Base-by-base conservation (phyloP, 2,113 vertebrate genomes). In the Seriola rivoliana region DNA sequence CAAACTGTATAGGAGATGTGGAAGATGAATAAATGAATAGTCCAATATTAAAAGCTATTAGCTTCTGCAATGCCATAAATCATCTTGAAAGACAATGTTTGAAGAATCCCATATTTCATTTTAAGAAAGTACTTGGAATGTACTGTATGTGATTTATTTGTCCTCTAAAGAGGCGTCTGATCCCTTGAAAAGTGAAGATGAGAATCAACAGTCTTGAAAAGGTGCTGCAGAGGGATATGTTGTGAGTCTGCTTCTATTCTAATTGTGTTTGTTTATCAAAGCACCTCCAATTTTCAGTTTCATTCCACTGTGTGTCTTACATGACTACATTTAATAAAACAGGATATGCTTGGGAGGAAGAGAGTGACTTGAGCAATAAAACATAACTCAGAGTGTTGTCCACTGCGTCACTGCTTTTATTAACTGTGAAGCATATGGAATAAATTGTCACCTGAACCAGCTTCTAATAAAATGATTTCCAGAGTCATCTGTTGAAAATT, bases 351-450 rank as follows among this genome's bases (percentile, higher is more conserved):
- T 64, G 14, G 6, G 5, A 52, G n/a, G 38, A 69, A 52, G 38
- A 74, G 9, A 25, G 48, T 7, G 17, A 11, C 8, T 78, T 9
- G n/a, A 13, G 55, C 34, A 71, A 75, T 75, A 59, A 29, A 71
- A 76, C 8, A 19, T 32, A 52, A 44, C 46, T 55, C 25, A 6
- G 19, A 40, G 34, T 21, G 5, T n/a, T 52, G 63, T 72, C 59
- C 38, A 14, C 54, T 72, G 34, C 17, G 1, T 40, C 46, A 1
- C 57, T 48, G 67, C 54, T 73, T 85, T 59, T 78, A 84, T 83
- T 29, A 69, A 57, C 65, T 74, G 70, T 71, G 55, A 81, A 62
- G 32, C 87, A 85, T 75, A 58, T 88, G 85, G 73, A 85, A 48
- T 57, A 46, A 78, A 88, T 89, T 65, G 81, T 74, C 82, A 81